These are phyloP conservation scores for Catostylus mosaicus DNA, from an alignment of 30 jellyfish, hydroid and myxozoan species.

Conservation along the genomic window DNA sequence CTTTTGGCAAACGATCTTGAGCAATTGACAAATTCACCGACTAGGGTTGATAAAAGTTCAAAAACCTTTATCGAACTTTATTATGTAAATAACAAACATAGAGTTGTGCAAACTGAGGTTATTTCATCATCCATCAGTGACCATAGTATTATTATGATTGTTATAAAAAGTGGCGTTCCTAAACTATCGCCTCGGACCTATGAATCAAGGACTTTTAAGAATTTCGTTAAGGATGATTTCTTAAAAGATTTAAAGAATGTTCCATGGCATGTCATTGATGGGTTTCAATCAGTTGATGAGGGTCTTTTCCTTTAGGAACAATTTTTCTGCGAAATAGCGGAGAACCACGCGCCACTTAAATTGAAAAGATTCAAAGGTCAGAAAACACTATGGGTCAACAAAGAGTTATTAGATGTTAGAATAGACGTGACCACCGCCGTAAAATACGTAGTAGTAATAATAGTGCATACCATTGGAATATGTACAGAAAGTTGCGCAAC, in stretches of 20 bases:
- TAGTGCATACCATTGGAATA: slow-evolving; percentile 51
- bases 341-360: slow-evolving; percentile 48
- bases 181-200: slow-evolving; percentile 43
- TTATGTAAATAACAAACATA: slow-evolving; percentile 24
- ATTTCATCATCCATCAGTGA: too few species aligned
- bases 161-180: slow-evolving; percentile 49
- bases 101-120: slow-evolving; percentile 55
- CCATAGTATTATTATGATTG: too few species aligned
- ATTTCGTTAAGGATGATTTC: slow-evolving; percentile 24
- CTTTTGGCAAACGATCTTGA: slow-evolving; percentile 40
- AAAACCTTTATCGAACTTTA: slow-evolving; percentile 17
- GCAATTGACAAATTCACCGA: slow-evolving; percentile 14
- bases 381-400: slow-evolving; percentile 38
- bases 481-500: slow-evolving; percentile 50
- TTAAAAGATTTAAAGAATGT: slow-evolving; percentile 25
- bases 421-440: slow-evolving; percentile 49
- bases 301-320: slow-evolving; percentile 46
- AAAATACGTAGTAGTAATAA: slow-evolving; percentile 4
- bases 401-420: slow-evolving; percentile 31
- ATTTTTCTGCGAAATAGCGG: slow-evolving; percentile 58
- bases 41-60: slow-evolving; percentile 33
- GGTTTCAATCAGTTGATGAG: slow-evolving; percentile 54
- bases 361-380: slow-evolving; percentile 36
- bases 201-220: slow-evolving; percentile 44
- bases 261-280: slow-evolving; percentile 58